Base-by-base conservation (phyloP, 2,888 invertebrate species). In the Hofmannophila pseudospretella region DNA sequence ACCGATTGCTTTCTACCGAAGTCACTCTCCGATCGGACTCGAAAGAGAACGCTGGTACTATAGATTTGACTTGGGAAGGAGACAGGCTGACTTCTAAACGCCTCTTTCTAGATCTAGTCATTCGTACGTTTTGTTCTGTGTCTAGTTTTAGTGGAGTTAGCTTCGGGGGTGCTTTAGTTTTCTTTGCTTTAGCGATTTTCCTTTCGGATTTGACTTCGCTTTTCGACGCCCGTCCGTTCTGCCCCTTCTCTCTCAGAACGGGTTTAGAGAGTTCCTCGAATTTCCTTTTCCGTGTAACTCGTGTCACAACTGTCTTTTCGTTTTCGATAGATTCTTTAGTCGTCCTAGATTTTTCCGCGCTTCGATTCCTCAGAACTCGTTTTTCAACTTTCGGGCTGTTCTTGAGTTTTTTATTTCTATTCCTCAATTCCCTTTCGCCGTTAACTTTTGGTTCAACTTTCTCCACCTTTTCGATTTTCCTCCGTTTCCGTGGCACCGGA, bases 281-380 rank as follows among this genome's bases (percentile, higher is more conserved):
- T 9, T 65, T 70, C 12, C 85, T 49, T 43, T 86, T 86, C 1
- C 85, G 54, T 0, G 81, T 82, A 2, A 49, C 60, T 33, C 74
- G 54, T 0, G 70, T 67, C 1, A 60, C 56, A 0, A 49, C 47
- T 0, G 66, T 59, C 41, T 79, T 84, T 11, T 84, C 81, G 31
- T 86, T 86, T 41, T 86, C 85, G 32, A 85, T 85, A 0, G 85
- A 85, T 44, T 86, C 85, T 41, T 85, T 85, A 1, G 76, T 74
- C 1, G 63, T 57, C 31, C 79, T 51, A 3, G 52, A 54, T 7
- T 51, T 51, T 9, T 23, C 37, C 2, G 35, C 41, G 25, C 56
- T 63, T 38, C 51, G 60, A 28, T 51, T 63, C 19, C 50, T 51
- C 1, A 61, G 44, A 2, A 42, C 51, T 1, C 60, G 58, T 41